A percentile compares a stretch with the other conserved stretches of the same genome.
These are phyloP conservation scores for Lamprotornis superbus DNA, from an alignment of 2,113 vertebrate genomes.

Conservation along the genomic window DNA sequence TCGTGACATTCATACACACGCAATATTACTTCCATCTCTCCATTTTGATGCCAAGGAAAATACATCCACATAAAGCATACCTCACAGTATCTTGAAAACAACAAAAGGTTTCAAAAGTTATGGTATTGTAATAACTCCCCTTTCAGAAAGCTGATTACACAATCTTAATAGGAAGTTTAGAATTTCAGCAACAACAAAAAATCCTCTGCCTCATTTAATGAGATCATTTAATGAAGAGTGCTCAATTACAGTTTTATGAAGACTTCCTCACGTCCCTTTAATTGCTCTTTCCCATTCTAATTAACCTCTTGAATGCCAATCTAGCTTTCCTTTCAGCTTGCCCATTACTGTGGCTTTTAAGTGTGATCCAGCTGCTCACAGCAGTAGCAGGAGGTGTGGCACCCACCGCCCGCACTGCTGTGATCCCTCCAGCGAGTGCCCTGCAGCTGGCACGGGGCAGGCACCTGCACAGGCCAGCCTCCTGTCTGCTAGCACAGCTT, in stretches of 20 bases:
- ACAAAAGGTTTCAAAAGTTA: conserved; percentile 30
- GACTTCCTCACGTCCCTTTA: conserved; percentile 56
- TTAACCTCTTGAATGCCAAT: conserved; percentile 69
- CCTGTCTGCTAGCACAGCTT: neutral
- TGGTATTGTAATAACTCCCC: conserved; percentile 40
- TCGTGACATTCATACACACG: neutral
- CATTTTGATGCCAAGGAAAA: conserved; percentile 8
- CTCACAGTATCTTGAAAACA: neutral
- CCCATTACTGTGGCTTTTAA: neutral
- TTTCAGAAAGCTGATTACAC: conserved; percentile 63
- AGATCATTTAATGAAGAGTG: conserved; percentile 43
- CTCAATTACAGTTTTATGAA: conserved; percentile 61
- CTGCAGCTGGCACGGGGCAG: rapidly evolving
- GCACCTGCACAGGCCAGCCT: neutral
- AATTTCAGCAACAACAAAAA: conserved; percentile 53
- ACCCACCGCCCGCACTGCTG: rapidly evolving
- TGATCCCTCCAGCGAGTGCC: rapidly evolving
- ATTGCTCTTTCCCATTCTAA: conserved; percentile 67
- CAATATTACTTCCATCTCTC: neutral
- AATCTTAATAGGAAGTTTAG: conserved; percentile 58
- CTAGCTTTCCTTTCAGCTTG: conserved; percentile 5
- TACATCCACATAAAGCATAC: neutral
- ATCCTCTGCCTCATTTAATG: conserved; percentile 61
- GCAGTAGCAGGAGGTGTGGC: neutral
- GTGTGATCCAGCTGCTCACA: neutral